Conservation (phyloP, 2,888 invertebrate genomes). For the Bimastos eiseni region DNA sequence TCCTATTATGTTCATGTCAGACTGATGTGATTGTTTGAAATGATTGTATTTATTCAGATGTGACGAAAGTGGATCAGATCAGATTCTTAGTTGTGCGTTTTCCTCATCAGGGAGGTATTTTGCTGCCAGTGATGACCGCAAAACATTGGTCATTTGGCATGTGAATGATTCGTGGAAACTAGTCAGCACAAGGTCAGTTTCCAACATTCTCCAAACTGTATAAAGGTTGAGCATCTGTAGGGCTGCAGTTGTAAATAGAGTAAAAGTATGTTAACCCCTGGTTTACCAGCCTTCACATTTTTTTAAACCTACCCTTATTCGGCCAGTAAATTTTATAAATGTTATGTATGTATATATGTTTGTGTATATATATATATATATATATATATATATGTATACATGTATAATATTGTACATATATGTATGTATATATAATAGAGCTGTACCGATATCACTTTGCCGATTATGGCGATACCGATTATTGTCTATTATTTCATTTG, state of each 20-base stretch:
- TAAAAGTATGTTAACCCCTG: not conserved
- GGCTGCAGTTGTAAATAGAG: not conserved
- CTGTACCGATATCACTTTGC: no score
- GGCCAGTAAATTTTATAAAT: no score
- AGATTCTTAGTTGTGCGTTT: constrained; percentile 48
- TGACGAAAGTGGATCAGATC: constrained; percentile 39
- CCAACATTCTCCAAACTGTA: not conserved
- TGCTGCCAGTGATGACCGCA: constrained; percentile 53
- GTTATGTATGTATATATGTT: no score
- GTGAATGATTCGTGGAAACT: constrained; percentile 35
- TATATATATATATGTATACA: no score
- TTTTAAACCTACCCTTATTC: no score
- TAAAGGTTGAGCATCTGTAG: not conserved
- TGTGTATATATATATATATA: no score
- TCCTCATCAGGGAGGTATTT: constrained; percentile 50
- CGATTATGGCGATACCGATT: no score
- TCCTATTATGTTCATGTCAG: not conserved
- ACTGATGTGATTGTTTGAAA: not conserved
- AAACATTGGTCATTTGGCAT: constrained; percentile 51
- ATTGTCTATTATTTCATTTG: no score
- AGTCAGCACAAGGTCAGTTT: constrained; percentile 24
- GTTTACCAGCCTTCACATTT: not conserved
- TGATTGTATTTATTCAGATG: not conserved
- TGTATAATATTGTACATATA: no score
- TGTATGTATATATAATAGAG: no score